phyloP scores from a whole-genome alignment of 2,113 vertebrate species.

The Osmerus eperlanus region DNA sequence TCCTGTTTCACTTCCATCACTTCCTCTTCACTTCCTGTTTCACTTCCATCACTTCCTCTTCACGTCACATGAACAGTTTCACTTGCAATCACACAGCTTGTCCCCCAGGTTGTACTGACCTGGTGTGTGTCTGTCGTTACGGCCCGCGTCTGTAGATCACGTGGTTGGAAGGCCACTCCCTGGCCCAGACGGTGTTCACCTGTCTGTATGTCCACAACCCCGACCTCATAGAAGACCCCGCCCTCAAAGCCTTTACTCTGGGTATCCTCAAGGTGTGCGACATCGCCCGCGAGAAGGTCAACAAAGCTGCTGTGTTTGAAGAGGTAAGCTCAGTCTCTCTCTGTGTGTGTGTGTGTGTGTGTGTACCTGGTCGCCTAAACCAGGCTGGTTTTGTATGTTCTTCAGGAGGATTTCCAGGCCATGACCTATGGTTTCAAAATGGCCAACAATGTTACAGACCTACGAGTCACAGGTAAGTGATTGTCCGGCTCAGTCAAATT shows the following conservation, averaged over 20 bases:
- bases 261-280: conserved; percentile 98
- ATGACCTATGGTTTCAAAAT: conserved; percentile 99
- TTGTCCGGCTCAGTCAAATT: background rate
- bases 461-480: conserved; percentile 91
- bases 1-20: background rate
- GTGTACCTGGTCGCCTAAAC: background rate
- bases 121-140: conserved; percentile 16
- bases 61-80: background rate
- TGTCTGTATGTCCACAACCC: conserved; percentile 98
- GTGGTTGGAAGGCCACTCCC: conserved; percentile 96
- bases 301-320: conserved; percentile 98
- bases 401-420: conserved; percentile 97
- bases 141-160: conserved; percentile 80
- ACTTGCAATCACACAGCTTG: too few relatives aligned
- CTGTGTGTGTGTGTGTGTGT: background rate
- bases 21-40: background rate
- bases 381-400: background rate
- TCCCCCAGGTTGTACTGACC: background rate
- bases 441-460: conserved; percentile 96
- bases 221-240: conserved; percentile 94
- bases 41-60: too few relatives aligned
- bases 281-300: conserved; percentile 97
- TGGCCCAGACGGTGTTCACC: conserved; percentile 98
- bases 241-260: conserved; percentile 95
- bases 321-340: conserved; percentile 74